These are phyloP conservation scores for Lordiphosa clarofinis DNA, from an alignment of 1,140 invertebrate genomes.

Conservation along the genomic window DNA sequence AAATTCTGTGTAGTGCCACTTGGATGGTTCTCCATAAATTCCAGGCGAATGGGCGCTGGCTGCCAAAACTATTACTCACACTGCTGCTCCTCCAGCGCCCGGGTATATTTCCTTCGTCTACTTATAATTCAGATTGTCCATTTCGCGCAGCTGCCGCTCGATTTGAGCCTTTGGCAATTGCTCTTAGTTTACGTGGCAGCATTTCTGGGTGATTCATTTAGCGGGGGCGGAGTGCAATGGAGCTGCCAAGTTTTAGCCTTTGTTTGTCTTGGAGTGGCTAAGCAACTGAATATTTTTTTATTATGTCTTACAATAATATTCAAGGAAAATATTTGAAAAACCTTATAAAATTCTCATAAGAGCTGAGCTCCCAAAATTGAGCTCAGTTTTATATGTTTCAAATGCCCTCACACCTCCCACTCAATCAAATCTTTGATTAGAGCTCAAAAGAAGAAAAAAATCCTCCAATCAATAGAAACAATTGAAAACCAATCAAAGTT, in stretches of 20 bases:
- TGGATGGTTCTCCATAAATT: slow-evolving; percentile 67
- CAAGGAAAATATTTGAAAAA: background rate
- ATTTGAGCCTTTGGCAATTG: slow-evolving; percentile 71
- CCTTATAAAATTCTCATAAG: too few species aligned
- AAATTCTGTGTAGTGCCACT: slow-evolving; percentile 49
- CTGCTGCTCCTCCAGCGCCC: slow-evolving; percentile 23
- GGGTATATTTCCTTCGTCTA: background rate
- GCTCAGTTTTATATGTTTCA: too few species aligned
- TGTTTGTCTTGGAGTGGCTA: slow-evolving; percentile 40
- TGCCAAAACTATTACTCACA: slow-evolving; percentile 77
- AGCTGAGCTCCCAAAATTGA: too few species aligned
- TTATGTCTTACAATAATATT: too few species aligned
- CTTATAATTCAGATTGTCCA: slow-evolving; percentile 74
- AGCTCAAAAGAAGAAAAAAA: too few species aligned
- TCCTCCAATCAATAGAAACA: slow-evolving; percentile 75
- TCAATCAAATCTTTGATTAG: slow-evolving; percentile 28
- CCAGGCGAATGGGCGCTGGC: slow-evolving; percentile 47
- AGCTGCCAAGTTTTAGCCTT: slow-evolving; percentile 50
- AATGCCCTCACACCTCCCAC: too few species aligned
- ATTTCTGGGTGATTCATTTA: slow-evolving; percentile 34
- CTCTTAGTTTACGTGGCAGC: slow-evolving; percentile 31
- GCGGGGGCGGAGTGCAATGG: background rate
- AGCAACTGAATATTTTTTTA: too few species aligned
- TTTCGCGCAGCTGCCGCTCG: slow-evolving; percentile 72
- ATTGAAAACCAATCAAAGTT: slow-evolving; percentile 75